Evolutionary conservation across 2,113 vertebrate genomes (phyloP).

Genomic region (Paraplagusia blochii): DNA sequence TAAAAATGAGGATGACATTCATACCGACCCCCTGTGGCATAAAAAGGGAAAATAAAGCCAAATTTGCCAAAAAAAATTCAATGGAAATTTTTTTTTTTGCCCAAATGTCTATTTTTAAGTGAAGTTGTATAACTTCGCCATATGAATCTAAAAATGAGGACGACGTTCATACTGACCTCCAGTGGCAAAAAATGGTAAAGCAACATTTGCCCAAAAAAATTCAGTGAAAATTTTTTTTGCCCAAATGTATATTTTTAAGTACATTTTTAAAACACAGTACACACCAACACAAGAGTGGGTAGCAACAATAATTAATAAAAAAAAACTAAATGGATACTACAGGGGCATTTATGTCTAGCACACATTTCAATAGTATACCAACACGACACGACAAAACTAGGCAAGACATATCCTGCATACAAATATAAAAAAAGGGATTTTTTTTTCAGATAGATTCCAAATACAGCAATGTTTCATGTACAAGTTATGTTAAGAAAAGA

Average conservation of each 20-base stretch:
- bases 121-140: too few relatives aligned
- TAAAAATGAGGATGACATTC: too few relatives aligned
- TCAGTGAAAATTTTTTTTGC: slow-evolving; percentile 45
- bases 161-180: not conserved
- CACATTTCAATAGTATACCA: slow-evolving; percentile 63
- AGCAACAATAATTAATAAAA: slow-evolving; percentile 50
- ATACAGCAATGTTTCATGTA: slow-evolving; percentile 74
- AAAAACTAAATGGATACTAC: slow-evolving; percentile 55
- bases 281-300: slow-evolving; percentile 62
- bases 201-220: slow-evolving; percentile 30
- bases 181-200: slow-evolving; percentile 9
- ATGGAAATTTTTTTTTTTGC: slow-evolving; percentile 44
- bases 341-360: slow-evolving; percentile 53
- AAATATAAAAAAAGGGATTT: slow-evolving; percentile 74
- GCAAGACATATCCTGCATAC: slow-evolving; percentile 71
- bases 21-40: not conserved
- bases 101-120: slow-evolving; percentile 59
- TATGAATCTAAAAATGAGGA: too few relatives aligned
- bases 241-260: slow-evolving; percentile 59
- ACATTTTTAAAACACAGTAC: slow-evolving; percentile 61
- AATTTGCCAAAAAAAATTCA: slow-evolving; percentile 37
- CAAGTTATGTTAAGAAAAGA: slow-evolving; percentile 73
- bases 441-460: slow-evolving; percentile 66
- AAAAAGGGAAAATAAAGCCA: slow-evolving; percentile 9
- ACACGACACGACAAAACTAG: slow-evolving; percentile 70